Base-by-base conservation (phyloP, 2,888 invertebrate species). In the Smittia sp. region DNA sequence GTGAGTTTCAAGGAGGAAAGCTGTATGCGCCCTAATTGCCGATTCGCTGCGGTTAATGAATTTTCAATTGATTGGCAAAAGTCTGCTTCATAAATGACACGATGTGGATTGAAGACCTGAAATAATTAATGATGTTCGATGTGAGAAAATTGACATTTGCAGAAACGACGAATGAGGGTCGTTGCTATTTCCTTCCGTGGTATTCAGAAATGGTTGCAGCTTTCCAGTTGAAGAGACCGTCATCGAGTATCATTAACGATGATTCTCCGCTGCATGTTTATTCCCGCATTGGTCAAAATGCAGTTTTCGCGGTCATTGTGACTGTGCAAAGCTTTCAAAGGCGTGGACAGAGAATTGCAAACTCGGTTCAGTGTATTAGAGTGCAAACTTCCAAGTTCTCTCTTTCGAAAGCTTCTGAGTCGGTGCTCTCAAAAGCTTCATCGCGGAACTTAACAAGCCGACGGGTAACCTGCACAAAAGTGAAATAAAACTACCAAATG, bases 41-140 rank as follows among this genome's bases (percentile, higher is more conserved):
- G 41, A 69, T 69, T 69, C 54, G 69, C n/a, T 54, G 24, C 54
- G 69, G 69, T 69, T 69, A 69, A 69, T 69, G 69, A 69, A 69
- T 69, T 27, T 69, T 54, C 69, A 54, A 69, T 69, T 69, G 69
- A 69, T 69, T 27, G 52, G 27, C 18, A 54, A 54, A 20, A 54
- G 27, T 41, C 11, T 25, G 27, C 18, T 46, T 69, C 27, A 39
- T 18, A 18, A 27, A 15, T 2, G 38, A 3, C n/a, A n/a, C 15
- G 24, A 69, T 15, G 20, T 24, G n/a, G 46, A 46, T 46, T 68
- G 68, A 69, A 46, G 18, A 68, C 68, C 68, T 38, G 24, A 68
- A 20, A 41, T 20, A 68, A 68, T 41, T 39, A 24, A 1, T 22
- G n/a, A 32, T 25, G 65, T 65, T 11, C 3, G 13, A 22, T 58